Percentiles rank a stretch among this genome's conserved stretches.
These are phyloP conservation scores for Anastatus disparis DNA, from an alignment of 1,140 invertebrate species.

Conservation along the genomic window DNA sequence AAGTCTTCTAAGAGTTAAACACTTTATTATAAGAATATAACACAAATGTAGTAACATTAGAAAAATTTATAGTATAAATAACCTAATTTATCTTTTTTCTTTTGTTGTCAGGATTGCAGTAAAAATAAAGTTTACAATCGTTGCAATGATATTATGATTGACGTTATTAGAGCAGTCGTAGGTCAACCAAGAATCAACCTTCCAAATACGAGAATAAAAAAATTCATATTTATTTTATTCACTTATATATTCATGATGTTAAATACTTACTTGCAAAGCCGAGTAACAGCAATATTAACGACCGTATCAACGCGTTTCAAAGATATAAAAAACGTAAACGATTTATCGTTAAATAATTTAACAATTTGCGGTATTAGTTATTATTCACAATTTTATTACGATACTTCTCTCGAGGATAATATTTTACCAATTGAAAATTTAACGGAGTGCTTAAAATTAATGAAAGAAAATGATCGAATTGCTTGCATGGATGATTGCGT, in stretches of 20 bases:
- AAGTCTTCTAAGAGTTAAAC: too few species aligned
- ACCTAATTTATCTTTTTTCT: too few species aligned
- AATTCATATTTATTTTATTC: not conserved
- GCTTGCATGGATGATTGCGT: constrained; percentile 11
- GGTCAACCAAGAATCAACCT: not conserved
- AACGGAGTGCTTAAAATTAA: not conserved
- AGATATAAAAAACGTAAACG: not conserved
- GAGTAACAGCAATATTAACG: not conserved
- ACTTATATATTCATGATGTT: not conserved
- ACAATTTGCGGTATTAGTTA: not conserved
- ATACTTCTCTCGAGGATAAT: not conserved
- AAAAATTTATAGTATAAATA: too few species aligned
- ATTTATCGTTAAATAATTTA: not conserved
- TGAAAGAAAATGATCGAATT: not conserved
- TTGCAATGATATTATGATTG: too few species aligned
- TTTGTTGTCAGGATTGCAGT: too few species aligned
- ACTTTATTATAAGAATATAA: too few species aligned
- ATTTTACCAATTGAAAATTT: not conserved
- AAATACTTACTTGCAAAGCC: not conserved
- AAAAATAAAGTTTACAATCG: too few species aligned
- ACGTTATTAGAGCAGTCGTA: too few species aligned
- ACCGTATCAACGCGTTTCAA: not conserved
- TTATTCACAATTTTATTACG: not conserved
- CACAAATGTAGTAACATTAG: too few species aligned
- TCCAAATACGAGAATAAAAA: not conserved